phyloP scores from a whole-genome alignment of 1,140 invertebrate species.

The Kradibia gibbosae region DNA sequence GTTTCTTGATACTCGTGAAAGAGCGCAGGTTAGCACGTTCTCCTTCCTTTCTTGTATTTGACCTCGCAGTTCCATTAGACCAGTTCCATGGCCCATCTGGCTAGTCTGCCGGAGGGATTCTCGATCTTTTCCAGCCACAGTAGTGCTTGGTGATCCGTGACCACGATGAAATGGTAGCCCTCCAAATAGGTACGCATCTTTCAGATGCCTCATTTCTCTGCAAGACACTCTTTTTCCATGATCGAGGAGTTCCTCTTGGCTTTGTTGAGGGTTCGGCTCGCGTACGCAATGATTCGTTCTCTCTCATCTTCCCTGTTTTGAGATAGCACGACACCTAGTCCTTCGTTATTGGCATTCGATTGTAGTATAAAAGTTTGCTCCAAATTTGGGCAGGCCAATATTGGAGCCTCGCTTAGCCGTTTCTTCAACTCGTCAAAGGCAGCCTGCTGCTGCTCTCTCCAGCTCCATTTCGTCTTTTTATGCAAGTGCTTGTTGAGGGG shows the following conservation, averaged over 20 bases:
- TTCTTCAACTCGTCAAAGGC: not conserved
- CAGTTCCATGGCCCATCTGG: not conserved
- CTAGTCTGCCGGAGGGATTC: not conserved
- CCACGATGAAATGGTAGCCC: not conserved
- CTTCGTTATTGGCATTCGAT: not conserved
- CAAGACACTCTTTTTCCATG: not conserved
- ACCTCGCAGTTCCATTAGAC: not conserved
- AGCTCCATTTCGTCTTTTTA: not conserved
- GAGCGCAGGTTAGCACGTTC: too few species aligned
- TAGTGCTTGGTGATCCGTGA: not conserved
- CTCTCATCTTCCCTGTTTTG: not conserved
- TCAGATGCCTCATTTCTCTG: not conserved
- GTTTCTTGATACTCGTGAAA: too few species aligned
- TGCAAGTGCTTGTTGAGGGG: too few species aligned
- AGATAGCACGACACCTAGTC: not conserved
- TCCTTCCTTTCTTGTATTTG: too few species aligned
- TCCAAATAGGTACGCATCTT: not conserved
- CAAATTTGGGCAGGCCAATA: not conserved
- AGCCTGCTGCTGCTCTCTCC: not conserved
- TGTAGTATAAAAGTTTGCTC: not conserved
- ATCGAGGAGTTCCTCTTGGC: not conserved
- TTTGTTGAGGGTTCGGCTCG: not conserved
- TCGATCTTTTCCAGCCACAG: not conserved
- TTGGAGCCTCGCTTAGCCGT: not conserved
- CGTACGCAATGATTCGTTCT: not conserved